Base-by-base conservation (phyloP, 1,140 invertebrate species). In the Drosophila pseudoobscura region DNA sequence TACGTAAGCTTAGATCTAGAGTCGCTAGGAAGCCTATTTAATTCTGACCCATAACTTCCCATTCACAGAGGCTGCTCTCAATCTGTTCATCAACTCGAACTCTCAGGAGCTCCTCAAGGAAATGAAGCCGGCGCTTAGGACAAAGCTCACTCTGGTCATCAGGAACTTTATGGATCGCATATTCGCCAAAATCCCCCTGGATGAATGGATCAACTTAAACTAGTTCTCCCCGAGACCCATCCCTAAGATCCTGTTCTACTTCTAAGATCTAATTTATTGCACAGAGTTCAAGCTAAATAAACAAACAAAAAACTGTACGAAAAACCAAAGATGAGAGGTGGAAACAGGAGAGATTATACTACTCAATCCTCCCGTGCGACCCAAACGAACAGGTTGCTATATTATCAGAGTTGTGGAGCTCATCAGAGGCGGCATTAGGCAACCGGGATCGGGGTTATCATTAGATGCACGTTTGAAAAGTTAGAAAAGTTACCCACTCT, bases 31-130 rank as follows among this genome's bases (percentile, higher is more conserved):
- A 13, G 2, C 15, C 22, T 43, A 22, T 22, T 39, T 41, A 35
- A 20, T 2, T 8, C 6, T 20, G 20, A 1, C 20, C 2, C 20
- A 20, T 20, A 20, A 57, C n/a, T 39, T 13, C 2, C 3, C 11
- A 2, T 8, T 53, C 92, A 62, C 92, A 97, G 96, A 96, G 89
- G 95, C 96, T 26, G 96, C 96, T 35, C 88, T 97, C 45, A 97
- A 97, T 92, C 72, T 91, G n/a, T 96, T 97, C 91, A 97, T 97
- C 88, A 97, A 97, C 88, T 95, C 95, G 0, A 96, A 97, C 87
- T 94, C 95, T 1, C 96, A 97, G 82, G 96, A 96, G 70, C 91
- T 97, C 7, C 87, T 96, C 8, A 96, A 95, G 82, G 96, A 97
- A 92, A 97, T 97, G 96, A 97, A 97, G 90, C 96, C 96, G 0